These are phyloP conservation scores for Poecile montanus DNA, from an alignment of 2,797 vertebrate species.

Conservation along the genomic window DNA sequence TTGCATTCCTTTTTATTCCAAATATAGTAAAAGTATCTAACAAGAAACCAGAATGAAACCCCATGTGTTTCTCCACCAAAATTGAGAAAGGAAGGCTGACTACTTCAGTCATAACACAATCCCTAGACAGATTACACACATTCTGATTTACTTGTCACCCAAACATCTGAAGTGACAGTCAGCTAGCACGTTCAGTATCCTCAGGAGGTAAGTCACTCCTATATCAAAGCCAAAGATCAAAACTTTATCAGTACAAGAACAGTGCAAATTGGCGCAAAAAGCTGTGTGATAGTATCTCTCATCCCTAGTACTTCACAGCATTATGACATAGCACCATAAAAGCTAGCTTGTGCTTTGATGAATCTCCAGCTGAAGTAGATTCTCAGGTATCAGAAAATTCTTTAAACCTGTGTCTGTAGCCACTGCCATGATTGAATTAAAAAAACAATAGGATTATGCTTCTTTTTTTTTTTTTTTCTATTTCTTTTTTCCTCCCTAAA, in stretches of 20 bases:
- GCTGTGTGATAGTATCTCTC: not conserved
- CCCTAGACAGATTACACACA: not conserved
- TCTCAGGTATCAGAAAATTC: not conserved
- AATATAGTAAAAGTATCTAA: not conserved
- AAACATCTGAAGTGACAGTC: not conserved
- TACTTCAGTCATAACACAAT: not conserved
- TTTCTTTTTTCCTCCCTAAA: not conserved
- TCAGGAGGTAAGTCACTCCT: not conserved
- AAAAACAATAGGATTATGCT: not conserved
- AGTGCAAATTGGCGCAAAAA: not conserved
- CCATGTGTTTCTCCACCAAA: not conserved
- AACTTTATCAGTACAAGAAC: not conserved
- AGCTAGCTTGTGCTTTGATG: not conserved
- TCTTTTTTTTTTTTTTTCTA: not conserved
- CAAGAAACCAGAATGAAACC: not conserved
- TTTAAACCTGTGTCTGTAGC: not conserved
- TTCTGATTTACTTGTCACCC: not conserved
- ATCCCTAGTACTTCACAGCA: not conserved
- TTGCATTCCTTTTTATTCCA: not conserved
- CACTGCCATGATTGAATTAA: not conserved
- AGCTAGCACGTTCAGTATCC: not conserved
- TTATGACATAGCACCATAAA: not conserved
- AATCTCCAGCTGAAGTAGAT: not conserved
- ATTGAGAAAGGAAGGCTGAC: not conserved
- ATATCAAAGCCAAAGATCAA: slow-evolving; percentile 1